A percentile compares a stretch with the other conserved stretches of the same genome.
Conservation (phyloP, 2,113 vertebrate genomes). For the Gobius niger region DNA sequence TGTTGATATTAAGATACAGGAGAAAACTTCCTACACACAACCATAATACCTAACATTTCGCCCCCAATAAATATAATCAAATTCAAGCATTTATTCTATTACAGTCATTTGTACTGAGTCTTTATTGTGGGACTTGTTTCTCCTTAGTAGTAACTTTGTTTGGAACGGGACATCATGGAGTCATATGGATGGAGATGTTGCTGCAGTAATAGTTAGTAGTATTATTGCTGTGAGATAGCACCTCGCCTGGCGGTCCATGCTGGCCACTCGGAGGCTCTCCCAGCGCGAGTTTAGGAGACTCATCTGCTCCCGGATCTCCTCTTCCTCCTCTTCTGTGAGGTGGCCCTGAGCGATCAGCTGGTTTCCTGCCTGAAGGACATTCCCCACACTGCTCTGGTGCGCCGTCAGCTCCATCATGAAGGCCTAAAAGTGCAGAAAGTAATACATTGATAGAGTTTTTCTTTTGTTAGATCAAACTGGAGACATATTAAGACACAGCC, state of each 20-base stretch:
- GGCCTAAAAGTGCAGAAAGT: slow-evolving; percentile 43
- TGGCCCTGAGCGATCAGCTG: slow-evolving; percentile 91
- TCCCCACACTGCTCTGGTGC: slow-evolving; percentile 96
- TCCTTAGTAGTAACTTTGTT: too few relatives aligned
- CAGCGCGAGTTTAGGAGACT: slow-evolving; percentile 91
- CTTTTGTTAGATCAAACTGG: background rate
- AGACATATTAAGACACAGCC: background rate
- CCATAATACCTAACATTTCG: too few relatives aligned
- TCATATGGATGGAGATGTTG: too few relatives aligned
- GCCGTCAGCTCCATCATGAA: slow-evolving; percentile 99
- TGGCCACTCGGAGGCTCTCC: slow-evolving; percentile 91
- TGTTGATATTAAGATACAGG: background rate
- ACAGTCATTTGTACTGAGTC: too few relatives aligned
- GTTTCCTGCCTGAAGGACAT: slow-evolving; percentile 92
- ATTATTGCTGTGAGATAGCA: slow-evolving; percentile 39
- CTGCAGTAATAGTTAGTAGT: background rate
- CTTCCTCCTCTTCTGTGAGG: slow-evolving; percentile 90
- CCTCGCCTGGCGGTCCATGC: slow-evolving; percentile 96
- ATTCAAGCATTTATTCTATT: too few relatives aligned
- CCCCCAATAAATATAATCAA: too few relatives aligned
- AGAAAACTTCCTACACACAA: background rate
- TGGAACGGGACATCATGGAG: too few relatives aligned
- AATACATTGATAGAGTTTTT: background rate
- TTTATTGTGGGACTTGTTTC: too few relatives aligned
- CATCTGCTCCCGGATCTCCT: slow-evolving; percentile 97